Percentiles rank a stretch among this genome's conserved stretches.
Conservation (phyloP, 2,113 vertebrate species). For the Prietella phreatophila region DNA sequence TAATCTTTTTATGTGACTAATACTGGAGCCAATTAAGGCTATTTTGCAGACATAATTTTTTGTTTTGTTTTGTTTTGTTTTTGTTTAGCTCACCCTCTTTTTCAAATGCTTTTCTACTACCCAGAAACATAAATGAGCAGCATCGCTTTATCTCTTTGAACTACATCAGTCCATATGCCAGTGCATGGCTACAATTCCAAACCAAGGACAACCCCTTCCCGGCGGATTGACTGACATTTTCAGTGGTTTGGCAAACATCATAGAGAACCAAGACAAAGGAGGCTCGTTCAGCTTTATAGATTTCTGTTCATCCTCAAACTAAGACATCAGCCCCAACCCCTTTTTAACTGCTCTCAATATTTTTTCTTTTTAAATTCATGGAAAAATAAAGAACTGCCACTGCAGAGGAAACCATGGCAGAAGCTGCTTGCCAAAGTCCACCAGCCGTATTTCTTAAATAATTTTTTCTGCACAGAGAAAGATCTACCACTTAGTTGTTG, state of each 20-base stretch:
- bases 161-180: conserved; percentile 91
- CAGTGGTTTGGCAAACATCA: conserved; percentile 99
- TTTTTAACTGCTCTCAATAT: conserved; percentile 65
- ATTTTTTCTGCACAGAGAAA: conserved; percentile 34
- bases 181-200: conserved; percentile 88
- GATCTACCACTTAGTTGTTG: conserved; percentile 84
- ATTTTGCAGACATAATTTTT: conserved; percentile 76
- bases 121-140: conserved; percentile 91
- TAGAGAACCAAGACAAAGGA: conserved; percentile 95
- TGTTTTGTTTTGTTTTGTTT: conserved; percentile 61
- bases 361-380: conserved; percentile 83
- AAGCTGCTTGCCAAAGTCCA: conserved; percentile 92
- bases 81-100: conserved; percentile 41
- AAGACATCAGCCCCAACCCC: conserved; percentile 82
- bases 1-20: conserved; percentile 25
- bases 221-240: conserved; percentile 81
- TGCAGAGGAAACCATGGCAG: conserved; percentile 92
- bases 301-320: conserved; percentile 78
- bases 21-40: conserved; percentile 87
- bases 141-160: conserved; percentile 92
- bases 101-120: conserved; percentile 76
- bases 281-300: conserved; percentile 78
- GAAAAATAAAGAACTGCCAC: conserved; percentile 97
- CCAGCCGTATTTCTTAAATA: conserved; percentile 69
- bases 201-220: conserved; percentile 83